Conservation (phyloP, 2,888 invertebrate species). For the Cetonia aurata region DNA sequence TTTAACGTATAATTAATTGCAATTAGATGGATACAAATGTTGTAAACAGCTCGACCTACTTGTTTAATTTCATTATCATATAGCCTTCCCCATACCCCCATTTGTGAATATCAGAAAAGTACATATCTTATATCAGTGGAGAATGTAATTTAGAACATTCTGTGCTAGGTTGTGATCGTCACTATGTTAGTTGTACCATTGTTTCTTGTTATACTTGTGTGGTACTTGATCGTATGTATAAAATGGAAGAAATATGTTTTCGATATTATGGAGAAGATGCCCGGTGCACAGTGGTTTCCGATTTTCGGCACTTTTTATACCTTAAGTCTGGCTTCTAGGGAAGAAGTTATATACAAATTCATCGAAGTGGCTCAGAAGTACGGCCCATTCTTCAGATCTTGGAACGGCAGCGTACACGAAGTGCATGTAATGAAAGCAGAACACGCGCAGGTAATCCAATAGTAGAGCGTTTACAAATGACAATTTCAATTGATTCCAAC, state of each 20-base stretch:
- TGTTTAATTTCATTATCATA: no score
- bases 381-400: constrained; percentile 54
- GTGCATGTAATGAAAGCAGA: constrained; percentile 55
- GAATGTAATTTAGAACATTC: no score
- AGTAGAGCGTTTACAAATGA: constrained; percentile 14
- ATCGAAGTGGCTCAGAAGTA: not conserved
- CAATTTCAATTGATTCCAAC: constrained; percentile 6
- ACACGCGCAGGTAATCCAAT: constrained; percentile 53
- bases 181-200: no score
- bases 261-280: constrained; percentile 9
- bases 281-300: constrained; percentile 25
- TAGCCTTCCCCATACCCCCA: no score
- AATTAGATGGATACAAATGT: no score
- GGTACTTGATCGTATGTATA: not conserved
- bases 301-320: constrained; percentile 27
- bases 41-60: no score
- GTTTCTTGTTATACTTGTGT: not conserved
- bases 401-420: constrained; percentile 51
- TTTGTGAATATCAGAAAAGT: no score
- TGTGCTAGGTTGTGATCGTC: no score
- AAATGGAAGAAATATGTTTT: constrained; percentile 35
- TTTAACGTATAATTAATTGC: no score
- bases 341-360: constrained; percentile 24
- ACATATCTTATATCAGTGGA: no score
- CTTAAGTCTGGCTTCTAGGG: constrained; percentile 4